Evolutionary conservation across 2,113 vertebrate genomes (phyloP).

Genomic region (Bucco capensis): DNA sequence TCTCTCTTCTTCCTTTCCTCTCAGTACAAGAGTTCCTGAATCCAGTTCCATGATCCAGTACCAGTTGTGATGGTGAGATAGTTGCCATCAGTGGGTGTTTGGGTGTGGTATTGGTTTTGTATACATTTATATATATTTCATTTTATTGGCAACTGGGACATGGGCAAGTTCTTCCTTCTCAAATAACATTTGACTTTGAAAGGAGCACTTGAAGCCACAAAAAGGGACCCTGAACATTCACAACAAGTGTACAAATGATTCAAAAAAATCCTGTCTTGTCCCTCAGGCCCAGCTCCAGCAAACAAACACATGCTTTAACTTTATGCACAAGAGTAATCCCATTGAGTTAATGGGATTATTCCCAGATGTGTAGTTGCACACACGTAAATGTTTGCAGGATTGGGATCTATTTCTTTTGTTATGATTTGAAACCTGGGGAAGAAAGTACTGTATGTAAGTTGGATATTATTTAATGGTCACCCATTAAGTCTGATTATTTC

Average conservation of each 20-base stretch:
- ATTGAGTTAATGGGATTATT: slow-evolving; percentile 59
- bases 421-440: not conserved
- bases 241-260: not conserved
- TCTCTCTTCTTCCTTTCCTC: too few species aligned
- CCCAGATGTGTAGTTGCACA: slow-evolving; percentile 48
- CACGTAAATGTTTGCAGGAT: slow-evolving; percentile 31
- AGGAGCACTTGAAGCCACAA: not conserved
- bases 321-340: slow-evolving; percentile 58
- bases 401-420: not conserved
- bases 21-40: too few species aligned
- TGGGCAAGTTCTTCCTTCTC: not conserved
- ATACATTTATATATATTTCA: too few species aligned
- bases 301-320: slow-evolving; percentile 51
- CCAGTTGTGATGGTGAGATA: too few species aligned
- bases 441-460: not conserved
- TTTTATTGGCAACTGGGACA: too few species aligned
- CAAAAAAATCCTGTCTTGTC: not conserved
- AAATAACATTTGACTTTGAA: not conserved
- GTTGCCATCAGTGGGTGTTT: too few species aligned
- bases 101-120: too few species aligned
- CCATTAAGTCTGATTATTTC: not conserved
- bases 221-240: not conserved
- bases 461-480: not conserved
- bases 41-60: too few species aligned
- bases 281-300: slow-evolving; percentile 37